A percentile compares a stretch with the other conserved stretches of the same genome.
Evolutionary conservation across 2,797 vertebrate genomes (phyloP).

Genomic region (Tadarida brasiliensis): DNA sequence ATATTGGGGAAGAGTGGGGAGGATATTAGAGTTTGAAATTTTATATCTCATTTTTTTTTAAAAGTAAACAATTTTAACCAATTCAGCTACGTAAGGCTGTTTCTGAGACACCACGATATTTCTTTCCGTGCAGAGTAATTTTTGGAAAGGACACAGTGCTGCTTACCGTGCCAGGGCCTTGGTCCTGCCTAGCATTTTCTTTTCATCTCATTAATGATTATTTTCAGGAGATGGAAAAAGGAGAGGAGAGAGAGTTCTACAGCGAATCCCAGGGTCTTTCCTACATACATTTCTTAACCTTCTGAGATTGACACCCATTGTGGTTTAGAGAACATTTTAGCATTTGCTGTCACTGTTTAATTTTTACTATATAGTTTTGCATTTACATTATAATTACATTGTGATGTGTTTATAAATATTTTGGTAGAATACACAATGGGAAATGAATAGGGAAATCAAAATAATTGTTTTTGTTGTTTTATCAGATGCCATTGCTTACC

Average conservation of each 20-base stretch:
- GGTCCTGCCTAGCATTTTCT: background rate
- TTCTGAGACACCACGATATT: background rate
- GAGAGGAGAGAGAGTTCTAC: background rate
- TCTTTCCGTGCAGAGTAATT: background rate
- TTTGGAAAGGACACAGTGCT: background rate
- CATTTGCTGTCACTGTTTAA: conserved; percentile 1
- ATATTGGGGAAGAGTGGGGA: background rate
- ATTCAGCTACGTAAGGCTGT: background rate
- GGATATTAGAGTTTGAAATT: background rate
- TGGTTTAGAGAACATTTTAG: background rate
- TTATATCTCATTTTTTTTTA: background rate
- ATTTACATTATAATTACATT: background rate
- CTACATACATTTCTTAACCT: background rate
- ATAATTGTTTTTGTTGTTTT: background rate
- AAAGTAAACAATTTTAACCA: background rate
- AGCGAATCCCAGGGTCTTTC: background rate
- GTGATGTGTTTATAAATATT: background rate
- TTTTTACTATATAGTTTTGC: background rate
- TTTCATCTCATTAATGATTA: background rate
- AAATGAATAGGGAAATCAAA: background rate
- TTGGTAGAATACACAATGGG: background rate
- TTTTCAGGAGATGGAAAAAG: background rate
- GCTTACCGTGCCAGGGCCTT: background rate
- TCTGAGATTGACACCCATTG: background rate
- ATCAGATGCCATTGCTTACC: background rate